Evolutionary conservation across 2,113 vertebrate species (phyloP).

Genomic region (Columba livia): DNA sequence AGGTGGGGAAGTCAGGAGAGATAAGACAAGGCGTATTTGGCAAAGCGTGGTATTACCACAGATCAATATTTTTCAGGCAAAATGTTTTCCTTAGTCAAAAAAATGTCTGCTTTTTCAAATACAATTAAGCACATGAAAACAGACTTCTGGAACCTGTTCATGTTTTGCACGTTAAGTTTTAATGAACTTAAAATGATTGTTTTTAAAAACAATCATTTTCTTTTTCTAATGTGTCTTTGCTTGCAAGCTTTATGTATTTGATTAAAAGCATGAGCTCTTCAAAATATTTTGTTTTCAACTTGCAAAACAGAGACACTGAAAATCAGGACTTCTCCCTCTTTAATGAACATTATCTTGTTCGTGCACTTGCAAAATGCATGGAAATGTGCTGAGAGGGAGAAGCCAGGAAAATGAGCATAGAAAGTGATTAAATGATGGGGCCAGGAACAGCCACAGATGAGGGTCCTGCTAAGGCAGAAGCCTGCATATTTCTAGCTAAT

Average conservation of each 20-base stretch:
- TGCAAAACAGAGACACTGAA: background rate
- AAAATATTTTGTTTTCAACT: background rate
- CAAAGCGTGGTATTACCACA: background rate
- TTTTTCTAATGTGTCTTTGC: background rate
- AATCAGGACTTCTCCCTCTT: background rate
- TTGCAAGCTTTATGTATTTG: background rate
- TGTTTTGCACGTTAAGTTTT: background rate
- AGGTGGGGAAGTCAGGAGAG: slow-evolving; percentile 31
- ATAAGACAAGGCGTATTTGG: slow-evolving; percentile 37
- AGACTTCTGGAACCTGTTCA: background rate
- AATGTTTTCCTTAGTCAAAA: slow-evolving; percentile 13
- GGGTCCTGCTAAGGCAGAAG: background rate
- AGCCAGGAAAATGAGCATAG: background rate
- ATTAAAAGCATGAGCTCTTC: background rate
- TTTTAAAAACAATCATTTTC: background rate
- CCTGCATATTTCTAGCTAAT: background rate
- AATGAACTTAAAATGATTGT: background rate
- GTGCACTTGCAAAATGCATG: background rate
- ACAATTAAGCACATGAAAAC: background rate
- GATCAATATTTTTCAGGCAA: slow-evolving; percentile 37
- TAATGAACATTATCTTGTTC: background rate
- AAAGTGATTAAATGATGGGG: background rate
- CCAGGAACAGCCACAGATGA: background rate
- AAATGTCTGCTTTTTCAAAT: background rate
- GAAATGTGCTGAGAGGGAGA: background rate